These are phyloP conservation scores for Drosophila basisetae DNA, from an alignment of 2,888 invertebrate genomes.

Conservation along the genomic window DNA sequence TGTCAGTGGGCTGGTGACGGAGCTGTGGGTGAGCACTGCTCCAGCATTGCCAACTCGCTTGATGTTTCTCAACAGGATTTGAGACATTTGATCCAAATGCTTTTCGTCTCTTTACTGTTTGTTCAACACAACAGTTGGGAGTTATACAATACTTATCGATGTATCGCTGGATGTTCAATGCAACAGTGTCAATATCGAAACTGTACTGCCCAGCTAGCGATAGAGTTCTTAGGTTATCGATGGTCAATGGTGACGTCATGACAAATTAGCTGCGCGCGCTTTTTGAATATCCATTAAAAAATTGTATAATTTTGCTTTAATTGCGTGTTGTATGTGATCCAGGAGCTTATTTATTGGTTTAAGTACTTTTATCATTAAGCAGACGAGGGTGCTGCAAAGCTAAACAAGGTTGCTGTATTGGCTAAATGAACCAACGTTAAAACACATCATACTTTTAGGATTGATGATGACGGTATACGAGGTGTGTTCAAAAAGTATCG, in stretches of 20 bases:
- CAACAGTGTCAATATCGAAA: neutral
- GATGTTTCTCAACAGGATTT: conserved; percentile 36
- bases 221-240: neutral
- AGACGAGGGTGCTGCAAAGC: neutral
- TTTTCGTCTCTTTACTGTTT: conserved; percentile 6
- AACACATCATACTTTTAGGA: neutral
- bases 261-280: too few relatives aligned
- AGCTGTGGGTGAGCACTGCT: conserved; percentile 6
- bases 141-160: conserved; percentile 63
- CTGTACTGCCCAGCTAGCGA: conserved; percentile 16
- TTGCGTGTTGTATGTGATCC: neutral
- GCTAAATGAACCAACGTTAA: neutral
- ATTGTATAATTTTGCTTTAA: accelerated
- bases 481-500: too few relatives aligned
- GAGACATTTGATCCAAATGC: conserved; percentile 37
- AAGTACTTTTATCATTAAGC: too few relatives aligned
- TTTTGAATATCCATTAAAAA: neutral
- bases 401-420: neutral
- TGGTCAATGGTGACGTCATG: neutral
- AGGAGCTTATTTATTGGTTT: neutral
- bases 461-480: too few relatives aligned
- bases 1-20: conserved; percentile 7
- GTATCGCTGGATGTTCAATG: conserved; percentile 4
- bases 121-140: conserved; percentile 42
- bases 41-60: conserved; percentile 15